Base-by-base conservation (phyloP, 2,797 vertebrate species). In the Enteromius fasciolatus region DNA sequence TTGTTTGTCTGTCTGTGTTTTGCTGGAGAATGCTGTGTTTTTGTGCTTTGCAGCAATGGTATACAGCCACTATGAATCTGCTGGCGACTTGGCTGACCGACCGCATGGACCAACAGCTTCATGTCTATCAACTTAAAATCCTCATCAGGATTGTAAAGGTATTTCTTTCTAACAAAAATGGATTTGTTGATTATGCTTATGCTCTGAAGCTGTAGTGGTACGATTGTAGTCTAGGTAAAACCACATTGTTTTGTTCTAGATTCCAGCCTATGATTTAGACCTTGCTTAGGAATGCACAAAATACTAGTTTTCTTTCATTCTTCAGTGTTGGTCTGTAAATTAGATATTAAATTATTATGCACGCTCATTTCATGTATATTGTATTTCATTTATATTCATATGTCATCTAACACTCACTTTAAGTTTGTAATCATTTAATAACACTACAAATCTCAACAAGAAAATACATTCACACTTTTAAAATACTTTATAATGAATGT, bases 11-110 rank as follows among this genome's bases (percentile, higher is more conserved):
- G 86, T 87, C 84, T 88, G 85, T 85, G 86, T 81, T 86, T 88
- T 95, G 95, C 96, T 97, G 96, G 97, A 98, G 96, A 96, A 96
- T 89, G 95, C 90, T 94, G 92, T 94, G 90, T 93, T 93, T 96
- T 90, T 98, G 95, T 96, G 92, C 97, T 93, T 99, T 99, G 93
- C 98, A 99, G 98, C 98, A 99, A 99, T 99, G 98, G 98, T 99
- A 99, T 94, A 99, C 97, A 93, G 98, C 97, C 94, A 97, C 98
- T 88, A 99, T 99, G 98, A 98, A 97, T 85, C 95, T 99, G 36
- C 91, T 99, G 94, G 98, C 98, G 90, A 99, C 97, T 89, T 99
- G 98, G 98, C 93, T 99, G 87, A 99, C 98, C 39, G 98, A 99
- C 89, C 97, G 98, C 89, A 99, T 99, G 98, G 98, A 99, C 89